Evolutionary conservation across 1,140 invertebrate species (phyloP).

Genomic region (Drosophila sp.): DNA sequence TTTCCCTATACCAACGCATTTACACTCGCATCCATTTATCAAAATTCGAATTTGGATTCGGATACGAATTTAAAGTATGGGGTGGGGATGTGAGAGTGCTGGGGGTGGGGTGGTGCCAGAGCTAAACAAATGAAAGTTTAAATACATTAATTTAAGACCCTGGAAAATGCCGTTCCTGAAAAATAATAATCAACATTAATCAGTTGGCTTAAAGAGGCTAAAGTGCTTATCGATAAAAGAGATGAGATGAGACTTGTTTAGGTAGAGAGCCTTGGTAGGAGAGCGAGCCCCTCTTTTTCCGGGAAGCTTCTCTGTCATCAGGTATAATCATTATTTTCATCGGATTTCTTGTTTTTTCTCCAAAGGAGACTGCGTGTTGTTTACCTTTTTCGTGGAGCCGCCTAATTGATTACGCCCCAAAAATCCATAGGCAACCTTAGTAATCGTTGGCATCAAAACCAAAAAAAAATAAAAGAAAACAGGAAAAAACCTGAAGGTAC

Average conservation of each 20-base stretch:
- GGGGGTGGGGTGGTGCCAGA: not conserved
- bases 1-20: constrained; percentile 14
- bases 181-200: constrained; percentile 77
- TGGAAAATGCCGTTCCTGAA: constrained; percentile 5
- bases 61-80: not conserved
- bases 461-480: constrained; percentile 24
- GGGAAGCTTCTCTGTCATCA: constrained; percentile 37
- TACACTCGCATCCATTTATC: constrained; percentile 70
- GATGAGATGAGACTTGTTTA: constrained; percentile 44
- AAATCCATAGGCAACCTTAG: constrained; percentile 28
- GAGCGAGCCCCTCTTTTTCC: constrained; percentile 32
- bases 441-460: constrained; percentile 34
- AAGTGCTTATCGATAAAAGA: constrained; percentile 69
- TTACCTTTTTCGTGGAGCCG: constrained; percentile 57
- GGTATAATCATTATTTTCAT: constrained; percentile 34
- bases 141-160: constrained; percentile 47
- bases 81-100: not conserved
- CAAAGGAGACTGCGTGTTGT: constrained; percentile 38
- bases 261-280: not conserved
- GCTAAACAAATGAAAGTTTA: constrained; percentile 60
- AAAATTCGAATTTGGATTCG: constrained; percentile 18
- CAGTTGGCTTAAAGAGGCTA: constrained; percentile 59
- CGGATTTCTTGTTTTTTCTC: constrained; percentile 32
- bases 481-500: not conserved
- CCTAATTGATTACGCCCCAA: constrained; percentile 74